phyloP scores from a whole-genome alignment of 2,797 vertebrate species.

The Acanthiza pusilla region DNA sequence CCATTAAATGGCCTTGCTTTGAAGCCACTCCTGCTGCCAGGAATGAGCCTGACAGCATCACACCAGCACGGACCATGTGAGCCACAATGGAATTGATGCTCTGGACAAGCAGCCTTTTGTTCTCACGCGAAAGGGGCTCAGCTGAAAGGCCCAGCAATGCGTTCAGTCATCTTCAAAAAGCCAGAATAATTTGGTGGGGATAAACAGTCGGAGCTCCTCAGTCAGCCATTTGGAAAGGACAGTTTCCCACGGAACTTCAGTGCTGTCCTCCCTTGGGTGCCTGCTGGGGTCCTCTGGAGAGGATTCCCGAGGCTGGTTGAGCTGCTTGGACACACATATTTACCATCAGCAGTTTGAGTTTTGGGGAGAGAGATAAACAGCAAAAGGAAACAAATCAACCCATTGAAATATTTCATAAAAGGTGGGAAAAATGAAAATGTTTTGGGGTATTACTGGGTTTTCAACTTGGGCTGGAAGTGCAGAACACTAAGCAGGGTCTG shows the following conservation, averaged over 20 bases:
- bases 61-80: background rate
- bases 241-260: background rate
- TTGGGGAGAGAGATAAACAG: background rate
- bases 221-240: background rate
- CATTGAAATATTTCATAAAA: background rate
- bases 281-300: background rate
- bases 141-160: constrained; percentile 33
- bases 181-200: background rate
- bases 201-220: background rate
- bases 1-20: background rate
- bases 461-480: background rate
- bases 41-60: background rate
- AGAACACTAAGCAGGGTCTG: background rate
- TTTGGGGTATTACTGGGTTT: background rate
- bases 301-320: background rate
- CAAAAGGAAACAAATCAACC: background rate
- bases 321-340: background rate
- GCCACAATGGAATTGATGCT: background rate
- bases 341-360: background rate
- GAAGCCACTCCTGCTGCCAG: background rate
- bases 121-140: constrained; percentile 35
- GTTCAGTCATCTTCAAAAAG: constrained; percentile 36
- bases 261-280: background rate
- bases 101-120: constrained; percentile 31
- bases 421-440: background rate